Base-by-base conservation (phyloP, 2,888 invertebrate genomes). In the Hydrotaea cyrtoneurina region DNA sequence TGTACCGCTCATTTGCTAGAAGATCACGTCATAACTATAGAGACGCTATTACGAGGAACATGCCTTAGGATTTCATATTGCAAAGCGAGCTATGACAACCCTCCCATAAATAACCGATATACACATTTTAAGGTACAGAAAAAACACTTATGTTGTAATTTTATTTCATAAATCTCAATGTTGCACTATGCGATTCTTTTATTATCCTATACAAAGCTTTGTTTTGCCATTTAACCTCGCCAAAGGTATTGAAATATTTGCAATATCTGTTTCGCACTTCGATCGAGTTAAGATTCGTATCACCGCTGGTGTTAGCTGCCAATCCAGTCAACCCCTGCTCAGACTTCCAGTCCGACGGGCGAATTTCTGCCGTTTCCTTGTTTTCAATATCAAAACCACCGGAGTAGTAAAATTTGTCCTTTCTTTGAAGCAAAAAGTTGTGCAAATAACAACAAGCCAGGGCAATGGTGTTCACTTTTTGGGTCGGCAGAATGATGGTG, bases 201-300 rank as follows among this genome's bases (percentile, higher is more conserved):
- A 31, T 7, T 31, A 2, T 5, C 23, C 21, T 55, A 11, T 21
- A 21, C 5, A 21, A 55, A 19, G 2, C 19, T 21, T 55, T 39
- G 7, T 39, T 13, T 64, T 64, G 64, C 64, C 64, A 64, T n/a
- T 23, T 10, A 15, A 64, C 64, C 8, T 8, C 2, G 13, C 36
- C 64, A 11, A 10, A 10, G 15, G 36, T 39, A 39, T 64, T 64
- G 26, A 64, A 64, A 64, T 64, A 64, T 64, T 64, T 17, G 4
- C 19, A 17, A 39, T 39, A 39, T 15, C 36, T 13, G 1, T 17
- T 19, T 5, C 64, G 36, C 13, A 15, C 13, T 50, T 50, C 50
- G 1, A 39, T 15, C 21, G 21, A n/a, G 8, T 64, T 17, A n/a
- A 15, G 2, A n/a, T 64, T 64, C 31, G 64, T 8, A 64, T 36